phyloP scores from a whole-genome alignment of 2,113 vertebrate genomes.

The Erythrolamprus reginae region DNA sequence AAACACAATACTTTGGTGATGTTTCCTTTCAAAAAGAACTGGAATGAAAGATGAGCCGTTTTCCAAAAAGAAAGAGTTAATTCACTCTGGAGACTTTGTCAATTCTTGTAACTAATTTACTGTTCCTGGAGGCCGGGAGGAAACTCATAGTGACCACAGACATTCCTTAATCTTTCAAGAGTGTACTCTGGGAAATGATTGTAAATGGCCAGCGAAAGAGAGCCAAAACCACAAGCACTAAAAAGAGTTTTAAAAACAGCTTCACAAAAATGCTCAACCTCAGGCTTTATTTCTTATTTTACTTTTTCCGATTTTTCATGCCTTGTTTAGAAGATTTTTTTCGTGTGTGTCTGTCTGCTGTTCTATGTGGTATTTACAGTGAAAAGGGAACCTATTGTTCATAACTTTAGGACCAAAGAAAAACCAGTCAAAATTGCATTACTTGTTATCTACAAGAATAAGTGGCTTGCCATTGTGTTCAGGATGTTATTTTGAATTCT shows the following conservation, averaged over 20 bases:
- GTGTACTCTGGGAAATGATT: conserved; percentile 53
- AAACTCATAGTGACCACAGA: conserved; percentile 61
- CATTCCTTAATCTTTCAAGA: conserved; percentile 54
- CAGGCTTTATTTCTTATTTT: background rate
- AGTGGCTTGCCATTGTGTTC: background rate
- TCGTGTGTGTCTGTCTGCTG: background rate
- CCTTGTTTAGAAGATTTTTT: background rate
- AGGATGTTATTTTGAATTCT: background rate
- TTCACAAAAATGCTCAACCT: conserved; percentile 5
- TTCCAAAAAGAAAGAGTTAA: conserved; percentile 51
- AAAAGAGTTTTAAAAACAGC: conserved; percentile 33
- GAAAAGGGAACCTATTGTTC: background rate
- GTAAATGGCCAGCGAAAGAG: conserved; percentile 47
- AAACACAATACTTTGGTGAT: background rate
- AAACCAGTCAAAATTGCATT: background rate
- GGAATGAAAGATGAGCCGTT: conserved; percentile 9
- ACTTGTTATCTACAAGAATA: background rate
- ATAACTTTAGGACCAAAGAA: background rate
- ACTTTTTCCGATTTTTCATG: background rate
- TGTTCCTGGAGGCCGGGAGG: conserved; percentile 57
- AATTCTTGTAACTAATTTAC: conserved; percentile 62
- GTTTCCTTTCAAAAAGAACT: background rate
- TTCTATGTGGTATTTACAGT: background rate
- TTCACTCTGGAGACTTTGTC: conserved; percentile 29
- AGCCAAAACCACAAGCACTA: conserved; percentile 55